Evolutionary conservation across 2,888 invertebrate genomes (phyloP).

Genomic region (Tetragnatha montana): DNA sequence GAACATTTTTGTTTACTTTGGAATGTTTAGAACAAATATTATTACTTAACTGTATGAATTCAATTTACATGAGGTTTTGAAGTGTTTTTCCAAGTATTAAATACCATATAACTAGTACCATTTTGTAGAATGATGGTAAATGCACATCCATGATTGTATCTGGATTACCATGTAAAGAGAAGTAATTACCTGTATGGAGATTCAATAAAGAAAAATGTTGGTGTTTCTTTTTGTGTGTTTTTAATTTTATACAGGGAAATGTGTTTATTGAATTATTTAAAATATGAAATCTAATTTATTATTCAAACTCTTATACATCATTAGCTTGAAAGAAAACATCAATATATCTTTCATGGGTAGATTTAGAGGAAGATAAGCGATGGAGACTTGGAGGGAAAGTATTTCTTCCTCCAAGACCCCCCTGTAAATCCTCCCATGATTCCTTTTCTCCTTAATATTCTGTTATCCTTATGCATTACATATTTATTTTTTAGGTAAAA

Average conservation of each 20-base stretch:
- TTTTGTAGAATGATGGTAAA: neutral
- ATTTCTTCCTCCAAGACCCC: no score
- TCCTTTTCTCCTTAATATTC: no score
- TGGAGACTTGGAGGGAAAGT: no score
- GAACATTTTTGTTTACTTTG: neutral
- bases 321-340: no score
- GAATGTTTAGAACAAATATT: neutral
- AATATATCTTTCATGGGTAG: no score
- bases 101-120: neutral
- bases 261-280: no score
- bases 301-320: no score
- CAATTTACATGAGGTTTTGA: neutral
- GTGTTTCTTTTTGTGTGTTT: slow-evolving; percentile 11
- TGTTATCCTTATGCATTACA: no score
- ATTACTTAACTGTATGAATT: neutral
- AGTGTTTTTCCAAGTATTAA: neutral
- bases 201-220: slow-evolving; percentile 44
- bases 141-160: neutral
- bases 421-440: no score
- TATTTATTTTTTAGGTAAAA: neutral
- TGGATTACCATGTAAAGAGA: neutral
- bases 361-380: no score
- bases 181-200: slow-evolving; percentile 12
- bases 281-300: no score
- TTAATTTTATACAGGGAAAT: no score